Evolutionary conservation across 2,888 invertebrate genomes (phyloP), one percentile per base, ranked within the genome.

Genomic region (Acleris holmiana): DNA sequence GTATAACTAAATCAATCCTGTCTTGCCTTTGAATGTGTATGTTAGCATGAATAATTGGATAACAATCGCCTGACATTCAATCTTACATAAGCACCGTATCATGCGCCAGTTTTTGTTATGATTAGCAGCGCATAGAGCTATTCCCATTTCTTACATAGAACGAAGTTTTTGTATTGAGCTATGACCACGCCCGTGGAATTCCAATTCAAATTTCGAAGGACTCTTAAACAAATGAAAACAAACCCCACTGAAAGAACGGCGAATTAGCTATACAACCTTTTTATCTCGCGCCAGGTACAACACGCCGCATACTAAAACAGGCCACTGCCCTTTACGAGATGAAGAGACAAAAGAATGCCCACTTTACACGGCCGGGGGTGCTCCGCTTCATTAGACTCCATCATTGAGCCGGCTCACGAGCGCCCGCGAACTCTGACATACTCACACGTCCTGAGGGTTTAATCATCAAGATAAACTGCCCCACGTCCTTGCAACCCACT

Each of bases 261-360:
- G n/a, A 17, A 6, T 17, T 15, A 15, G n/a, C 17, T 44, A 4
- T 44, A 44, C 15, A 44, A 44, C 10, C 13, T 35, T 35, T 35
- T 35, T 35, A 35, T 17, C 41, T 41, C n/a, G n/a, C 17, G 15
- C 17, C 1, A 17, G 44, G n/a, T 21, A 21, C n/a, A 13, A 41
- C 13, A 55, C 40, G 23, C 21, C 49, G 56, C 46, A 49, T 49
- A 40, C 58, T 58, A 54, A 64, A 64, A 54, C 59, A 41, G 59
- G 64, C 59, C 64, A 64, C 53, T 64, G 58, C 64, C 59, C 64
- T 58, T 64, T 59, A 64, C 64, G 25, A 54, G 53, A 41, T 59
- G 46, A 61, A 61, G 46, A 54, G 48, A 54, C 59, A 59, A 64
- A 63, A 64, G 59, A 64, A 64, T 59, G 54, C 25, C 58, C 64